Evolutionary conservation across 2,888 invertebrate genomes (phyloP).

Genomic region (Anthophora plumipes): DNA sequence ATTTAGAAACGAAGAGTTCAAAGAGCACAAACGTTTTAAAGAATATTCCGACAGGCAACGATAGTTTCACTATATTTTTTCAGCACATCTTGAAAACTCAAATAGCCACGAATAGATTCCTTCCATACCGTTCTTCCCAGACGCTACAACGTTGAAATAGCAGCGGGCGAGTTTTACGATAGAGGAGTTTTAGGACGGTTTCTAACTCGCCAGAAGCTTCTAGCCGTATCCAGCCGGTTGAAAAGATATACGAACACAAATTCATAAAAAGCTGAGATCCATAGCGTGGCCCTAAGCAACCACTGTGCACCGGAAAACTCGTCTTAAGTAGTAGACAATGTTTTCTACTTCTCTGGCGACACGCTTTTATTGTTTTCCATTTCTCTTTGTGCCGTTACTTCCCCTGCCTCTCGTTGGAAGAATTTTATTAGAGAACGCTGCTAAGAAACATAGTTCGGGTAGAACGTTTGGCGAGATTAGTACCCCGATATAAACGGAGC

Average conservation of each 20-base stretch:
- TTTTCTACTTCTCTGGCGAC: slow-evolving; percentile 15
- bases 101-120: slow-evolving; percentile 53
- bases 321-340: slow-evolving; percentile 6
- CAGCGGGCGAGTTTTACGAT: slow-evolving; percentile 38
- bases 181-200: slow-evolving; percentile 28
- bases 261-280: slow-evolving; percentile 22
- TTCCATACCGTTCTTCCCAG: slow-evolving; percentile 13
- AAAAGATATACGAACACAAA: slow-evolving; percentile 37
- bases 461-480: slow-evolving; percentile 19
- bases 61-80: slow-evolving; percentile 17
- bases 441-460: neutral
- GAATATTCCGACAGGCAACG: too few relatives aligned
- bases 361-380: slow-evolving; percentile 26
- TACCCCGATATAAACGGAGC: neutral
- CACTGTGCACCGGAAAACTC: neutral
- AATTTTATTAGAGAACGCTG: neutral
- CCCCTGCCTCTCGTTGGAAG: neutral
- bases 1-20: too few relatives aligned
- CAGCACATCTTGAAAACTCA: slow-evolving; percentile 34
- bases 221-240: too few relatives aligned
- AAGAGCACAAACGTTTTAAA: too few relatives aligned
- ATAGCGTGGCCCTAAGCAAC: neutral
- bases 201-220: slow-evolving; percentile 35
- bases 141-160: slow-evolving; percentile 34
- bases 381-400: neutral